These are phyloP conservation scores for Mimumesa dahlbomi DNA, from an alignment of 2,888 invertebrate genomes.

Conservation along the genomic window DNA sequence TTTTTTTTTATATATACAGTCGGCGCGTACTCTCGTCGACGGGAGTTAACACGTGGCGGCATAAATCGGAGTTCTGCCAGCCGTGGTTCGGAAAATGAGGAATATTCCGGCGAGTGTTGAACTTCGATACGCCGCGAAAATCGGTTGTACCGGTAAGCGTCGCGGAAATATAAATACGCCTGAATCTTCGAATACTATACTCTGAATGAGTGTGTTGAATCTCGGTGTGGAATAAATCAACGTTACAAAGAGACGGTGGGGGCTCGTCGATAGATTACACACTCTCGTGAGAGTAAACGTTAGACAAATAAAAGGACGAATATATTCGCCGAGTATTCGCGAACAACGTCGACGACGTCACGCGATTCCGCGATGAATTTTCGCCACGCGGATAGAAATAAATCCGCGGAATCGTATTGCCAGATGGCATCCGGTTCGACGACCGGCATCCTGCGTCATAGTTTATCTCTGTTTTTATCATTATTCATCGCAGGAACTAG, in stretches of 20 bases:
- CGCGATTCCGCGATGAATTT: not conserved
- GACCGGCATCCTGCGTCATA: constrained; percentile 21
- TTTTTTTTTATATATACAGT: no score
- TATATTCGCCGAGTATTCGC: not conserved
- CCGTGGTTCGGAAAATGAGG: not conserved
- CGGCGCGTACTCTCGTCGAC: no score
- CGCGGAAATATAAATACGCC: no score
- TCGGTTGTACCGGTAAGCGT: no score
- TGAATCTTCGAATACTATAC: no score
- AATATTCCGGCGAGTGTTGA: not conserved
- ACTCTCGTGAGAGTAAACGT: no score
- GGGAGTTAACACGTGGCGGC: no score
- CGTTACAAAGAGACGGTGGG: no score
- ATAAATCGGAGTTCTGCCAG: not conserved
- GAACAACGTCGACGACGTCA: constrained; percentile 12
- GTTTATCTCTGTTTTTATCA: constrained; percentile 20
- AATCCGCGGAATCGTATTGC: constrained; percentile 21
- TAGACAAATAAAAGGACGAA: constrained; percentile 1
- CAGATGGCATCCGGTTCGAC: constrained; percentile 33
- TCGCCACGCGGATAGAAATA: constrained; percentile 26
- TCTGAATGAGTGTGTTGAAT: no score
- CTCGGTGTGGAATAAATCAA: no score
- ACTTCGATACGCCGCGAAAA: no score
- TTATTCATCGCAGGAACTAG: not conserved
- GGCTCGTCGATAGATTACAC: no score